Percentiles rank a stretch among this genome's conserved stretches.
Conservation (phyloP, 1,140 invertebrate genomes). For the Proctacanthus coquilletti region DNA sequence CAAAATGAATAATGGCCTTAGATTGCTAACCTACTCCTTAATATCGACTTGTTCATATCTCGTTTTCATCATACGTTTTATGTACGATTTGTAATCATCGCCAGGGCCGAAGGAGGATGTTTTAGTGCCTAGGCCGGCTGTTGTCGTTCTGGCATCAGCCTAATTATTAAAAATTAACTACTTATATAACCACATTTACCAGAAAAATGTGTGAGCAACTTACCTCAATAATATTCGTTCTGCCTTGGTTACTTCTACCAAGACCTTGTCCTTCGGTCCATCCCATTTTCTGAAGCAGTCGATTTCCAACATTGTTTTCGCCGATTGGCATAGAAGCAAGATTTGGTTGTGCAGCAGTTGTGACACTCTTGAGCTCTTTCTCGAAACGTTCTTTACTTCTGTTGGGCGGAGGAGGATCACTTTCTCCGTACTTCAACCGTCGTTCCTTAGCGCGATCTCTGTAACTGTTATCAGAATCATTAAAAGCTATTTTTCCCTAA, state of each 20-base stretch:
- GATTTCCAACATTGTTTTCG: constrained; percentile 79
- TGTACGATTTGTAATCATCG: constrained; percentile 75
- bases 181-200: not conserved
- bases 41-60: constrained; percentile 46
- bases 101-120: constrained; percentile 46
- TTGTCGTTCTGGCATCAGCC: constrained; percentile 35
- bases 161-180: constrained; percentile 7
- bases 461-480: constrained; percentile 42
- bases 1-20: no score
- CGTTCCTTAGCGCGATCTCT: constrained; percentile 93
- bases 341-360: constrained; percentile 14
- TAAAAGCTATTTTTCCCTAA: not conserved
- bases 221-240: constrained; percentile 79
- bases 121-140: constrained; percentile 56
- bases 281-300: constrained; percentile 95
- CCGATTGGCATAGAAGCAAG: constrained; percentile 44
- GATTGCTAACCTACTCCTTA: no score
- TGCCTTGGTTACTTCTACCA: constrained; percentile 84
- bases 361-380: constrained; percentile 20
- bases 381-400: constrained; percentile 55
- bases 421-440: constrained; percentile 81
- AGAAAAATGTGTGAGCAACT: not conserved
- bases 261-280: constrained; percentile 94
- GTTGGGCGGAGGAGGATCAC: constrained; percentile 55
- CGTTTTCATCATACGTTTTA: constrained; percentile 75